Conservation (phyloP, 2,888 invertebrate genomes). For the Drosophila cognata region DNA sequence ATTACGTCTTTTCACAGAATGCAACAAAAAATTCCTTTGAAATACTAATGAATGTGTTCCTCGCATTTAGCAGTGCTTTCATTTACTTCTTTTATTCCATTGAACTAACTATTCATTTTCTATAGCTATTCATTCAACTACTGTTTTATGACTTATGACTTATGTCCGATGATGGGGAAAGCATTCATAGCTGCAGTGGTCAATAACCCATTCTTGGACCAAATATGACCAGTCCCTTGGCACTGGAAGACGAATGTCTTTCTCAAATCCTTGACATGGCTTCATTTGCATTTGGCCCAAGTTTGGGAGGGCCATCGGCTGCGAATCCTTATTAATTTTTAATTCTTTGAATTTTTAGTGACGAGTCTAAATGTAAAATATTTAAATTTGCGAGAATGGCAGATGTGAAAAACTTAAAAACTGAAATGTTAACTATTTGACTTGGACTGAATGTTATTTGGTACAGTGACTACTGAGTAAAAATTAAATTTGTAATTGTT, state of each 20-base stretch:
- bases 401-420: background rate
- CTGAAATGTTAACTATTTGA: background rate
- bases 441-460: constrained; percentile 19
- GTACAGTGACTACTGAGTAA: constrained; percentile 6
- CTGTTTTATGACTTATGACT: background rate
- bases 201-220: no score
- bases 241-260: background rate
- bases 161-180: background rate
- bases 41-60: background rate
- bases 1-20: background rate
- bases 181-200: background rate
- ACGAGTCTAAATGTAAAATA: background rate
- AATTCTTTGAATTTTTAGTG: background rate
- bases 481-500: constrained; percentile 69
- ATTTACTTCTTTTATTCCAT: background rate
- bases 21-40: background rate
- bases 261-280: background rate
- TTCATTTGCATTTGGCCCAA: background rate
- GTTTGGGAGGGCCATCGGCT: background rate
- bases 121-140: no score
- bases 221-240: background rate
- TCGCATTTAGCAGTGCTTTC: background rate
- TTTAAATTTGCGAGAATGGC: background rate
- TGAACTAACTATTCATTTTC: background rate
- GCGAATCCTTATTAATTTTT: background rate